Percentiles rank a stretch among this genome's conserved stretches.
phyloP scores from a whole-genome alignment of 1,140 invertebrate species.

The Drosophila pseudoananassae region DNA sequence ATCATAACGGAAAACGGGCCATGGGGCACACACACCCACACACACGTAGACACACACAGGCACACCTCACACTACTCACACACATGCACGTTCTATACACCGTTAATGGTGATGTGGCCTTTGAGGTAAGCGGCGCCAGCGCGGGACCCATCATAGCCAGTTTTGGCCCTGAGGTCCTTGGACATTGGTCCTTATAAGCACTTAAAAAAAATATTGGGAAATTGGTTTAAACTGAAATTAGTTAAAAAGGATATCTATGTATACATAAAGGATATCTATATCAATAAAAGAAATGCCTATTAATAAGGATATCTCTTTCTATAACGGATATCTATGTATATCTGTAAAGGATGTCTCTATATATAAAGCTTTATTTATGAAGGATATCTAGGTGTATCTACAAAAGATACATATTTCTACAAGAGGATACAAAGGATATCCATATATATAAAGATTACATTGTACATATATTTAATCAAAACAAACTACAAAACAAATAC shows the following conservation, averaged over 20 bases:
- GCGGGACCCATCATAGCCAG: conserved; percentile 23
- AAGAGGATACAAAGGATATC: too few species aligned
- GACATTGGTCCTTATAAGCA: conserved; percentile 1
- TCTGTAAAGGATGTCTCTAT: too few species aligned
- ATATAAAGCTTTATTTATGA: too few species aligned
- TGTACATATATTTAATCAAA: too few species aligned
- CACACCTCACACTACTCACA: too few species aligned
- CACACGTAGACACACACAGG: neutral
- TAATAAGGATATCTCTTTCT: neutral
- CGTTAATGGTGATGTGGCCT: conserved; percentile 49
- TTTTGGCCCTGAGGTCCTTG: neutral
- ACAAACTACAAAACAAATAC: too few species aligned
- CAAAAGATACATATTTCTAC: too few species aligned
- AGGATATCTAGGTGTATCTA: too few species aligned
- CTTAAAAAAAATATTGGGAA: neutral
- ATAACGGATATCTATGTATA: too few species aligned
- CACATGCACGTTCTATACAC: neutral
- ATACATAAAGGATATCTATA: neutral
- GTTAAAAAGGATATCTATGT: neutral
- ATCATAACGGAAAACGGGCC: conserved; percentile 55
- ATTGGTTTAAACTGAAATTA: neutral
- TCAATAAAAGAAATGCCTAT: too few species aligned
- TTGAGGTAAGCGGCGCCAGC: conserved; percentile 44
- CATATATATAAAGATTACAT: too few species aligned
- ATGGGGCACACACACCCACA: neutral